Percentiles rank a stretch among this genome's conserved stretches.
These are phyloP conservation scores for Anguilla anguilla DNA, from an alignment of 2,797 vertebrate species.

Conservation along the genomic window DNA sequence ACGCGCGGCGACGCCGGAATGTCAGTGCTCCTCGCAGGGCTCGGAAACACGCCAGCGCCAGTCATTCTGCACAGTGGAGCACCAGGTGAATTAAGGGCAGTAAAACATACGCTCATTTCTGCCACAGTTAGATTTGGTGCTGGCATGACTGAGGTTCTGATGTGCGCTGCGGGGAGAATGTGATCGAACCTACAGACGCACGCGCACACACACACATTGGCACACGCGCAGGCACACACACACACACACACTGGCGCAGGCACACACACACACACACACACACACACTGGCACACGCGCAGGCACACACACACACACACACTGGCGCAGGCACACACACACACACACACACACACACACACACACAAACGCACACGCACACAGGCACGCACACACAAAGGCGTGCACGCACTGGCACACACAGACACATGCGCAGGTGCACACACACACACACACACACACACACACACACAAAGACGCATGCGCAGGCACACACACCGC, in stretches of 20 bases:
- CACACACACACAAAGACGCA: too few species aligned
- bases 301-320: too few species aligned
- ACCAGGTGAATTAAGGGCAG: neutral
- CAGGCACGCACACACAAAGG: neutral
- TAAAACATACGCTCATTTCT: neutral
- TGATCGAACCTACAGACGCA: too few species aligned
- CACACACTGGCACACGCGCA: too few species aligned
- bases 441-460: neutral
- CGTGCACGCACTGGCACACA: neutral
- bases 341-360: neutral
- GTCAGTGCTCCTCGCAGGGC: conserved; percentile 28
- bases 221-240: neutral
- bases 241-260: neutral
- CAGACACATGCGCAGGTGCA: neutral
- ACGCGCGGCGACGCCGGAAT: neutral
- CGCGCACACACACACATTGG: too few species aligned
- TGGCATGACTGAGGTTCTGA: neutral
- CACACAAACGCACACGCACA: too few species aligned
- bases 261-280: too few species aligned
- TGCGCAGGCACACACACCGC: neutral
- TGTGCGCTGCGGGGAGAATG: neutral
- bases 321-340: too few species aligned
- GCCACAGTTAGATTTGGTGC: too few species aligned
- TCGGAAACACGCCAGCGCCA: conserved; percentile 9
- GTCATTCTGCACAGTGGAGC: neutral